Percentiles rank a stretch among this genome's conserved stretches.
Evolutionary conservation across 2,797 vertebrate species (phyloP).

Genomic region (Poeciliopsis turneri): DNA sequence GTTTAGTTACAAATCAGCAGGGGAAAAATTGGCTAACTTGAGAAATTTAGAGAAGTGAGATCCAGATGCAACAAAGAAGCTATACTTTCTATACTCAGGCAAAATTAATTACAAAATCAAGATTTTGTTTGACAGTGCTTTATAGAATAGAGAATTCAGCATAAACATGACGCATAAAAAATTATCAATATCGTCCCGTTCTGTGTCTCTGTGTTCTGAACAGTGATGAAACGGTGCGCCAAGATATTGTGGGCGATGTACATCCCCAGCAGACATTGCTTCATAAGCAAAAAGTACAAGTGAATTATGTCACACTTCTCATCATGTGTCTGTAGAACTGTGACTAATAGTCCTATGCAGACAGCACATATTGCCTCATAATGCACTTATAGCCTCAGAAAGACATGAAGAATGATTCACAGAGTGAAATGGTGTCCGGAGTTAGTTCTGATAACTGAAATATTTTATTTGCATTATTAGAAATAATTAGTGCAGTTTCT

Average conservation of each 20-base stretch:
- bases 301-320: conserved; percentile 21
- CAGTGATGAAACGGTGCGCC: conserved; percentile 16
- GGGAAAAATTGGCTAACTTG: background rate
- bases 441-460: conserved; percentile 14
- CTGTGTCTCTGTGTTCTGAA: background rate
- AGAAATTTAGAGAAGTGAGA: background rate
- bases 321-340: conserved; percentile 10
- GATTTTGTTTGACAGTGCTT: background rate
- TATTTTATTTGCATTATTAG: conserved; percentile 7
- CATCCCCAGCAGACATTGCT: conserved; percentile 16
- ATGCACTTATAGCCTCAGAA: conserved; percentile 17
- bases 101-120: background rate
- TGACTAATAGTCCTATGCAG: conserved; percentile 36
- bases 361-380: conserved; percentile 15
- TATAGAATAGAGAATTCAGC: background rate
- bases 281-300: conserved; percentile 23
- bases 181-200: background rate
- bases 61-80: background rate
- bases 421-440: conserved; percentile 7
- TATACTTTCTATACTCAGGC: background rate
- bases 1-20: background rate
- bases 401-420: conserved; percentile 20
- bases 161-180: background rate
- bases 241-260: background rate
- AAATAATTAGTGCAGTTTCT: background rate